phyloP scores from a whole-genome alignment of 2,797 vertebrate genomes.

The Tragelaphus eurycerus region DNA sequence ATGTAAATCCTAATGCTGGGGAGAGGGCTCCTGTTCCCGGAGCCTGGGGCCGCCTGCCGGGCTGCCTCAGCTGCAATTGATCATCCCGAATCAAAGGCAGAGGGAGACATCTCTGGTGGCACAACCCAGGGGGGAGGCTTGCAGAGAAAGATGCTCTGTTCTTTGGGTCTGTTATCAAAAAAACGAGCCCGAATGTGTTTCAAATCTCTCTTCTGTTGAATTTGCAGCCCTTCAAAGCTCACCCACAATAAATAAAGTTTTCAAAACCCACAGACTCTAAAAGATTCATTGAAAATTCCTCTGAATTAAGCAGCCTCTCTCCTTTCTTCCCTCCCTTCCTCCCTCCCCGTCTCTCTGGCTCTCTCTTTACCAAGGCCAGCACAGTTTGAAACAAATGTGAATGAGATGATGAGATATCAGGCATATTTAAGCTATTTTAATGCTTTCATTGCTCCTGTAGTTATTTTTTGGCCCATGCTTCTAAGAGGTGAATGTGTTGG shows the following conservation, averaged over 20 bases:
- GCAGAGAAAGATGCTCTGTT: conserved; percentile 79
- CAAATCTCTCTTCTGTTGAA: conserved; percentile 77
- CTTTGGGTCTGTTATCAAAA: conserved; percentile 77
- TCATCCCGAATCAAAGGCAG: conserved; percentile 84
- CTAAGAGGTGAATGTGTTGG: neutral
- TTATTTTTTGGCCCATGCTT: conserved; percentile 6
- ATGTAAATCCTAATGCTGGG: conserved; percentile 82
- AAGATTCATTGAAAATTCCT: conserved; percentile 70
- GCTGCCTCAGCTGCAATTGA: conserved; percentile 82
- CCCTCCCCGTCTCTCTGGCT: neutral
- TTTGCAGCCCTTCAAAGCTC: conserved; percentile 77
- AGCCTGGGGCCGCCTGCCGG: conserved; percentile 79
- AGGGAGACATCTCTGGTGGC: conserved; percentile 79
- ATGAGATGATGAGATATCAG: conserved; percentile 49
- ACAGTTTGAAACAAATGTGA: conserved; percentile 46
- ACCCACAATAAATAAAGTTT: conserved; percentile 80
- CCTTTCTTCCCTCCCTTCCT: neutral
- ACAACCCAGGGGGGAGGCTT: conserved; percentile 33
- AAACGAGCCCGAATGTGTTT: conserved; percentile 72
- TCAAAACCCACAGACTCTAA: conserved; percentile 76
- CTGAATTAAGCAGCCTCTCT: conserved; percentile 61
- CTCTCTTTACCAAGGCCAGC: conserved; percentile 47
- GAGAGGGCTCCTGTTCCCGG: conserved; percentile 76
- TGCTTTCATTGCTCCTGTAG: neutral
- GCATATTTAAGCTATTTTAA: neutral